Evolutionary conservation across 2,113 vertebrate genomes (phyloP).

Genomic region (Proteles cristata): DNA sequence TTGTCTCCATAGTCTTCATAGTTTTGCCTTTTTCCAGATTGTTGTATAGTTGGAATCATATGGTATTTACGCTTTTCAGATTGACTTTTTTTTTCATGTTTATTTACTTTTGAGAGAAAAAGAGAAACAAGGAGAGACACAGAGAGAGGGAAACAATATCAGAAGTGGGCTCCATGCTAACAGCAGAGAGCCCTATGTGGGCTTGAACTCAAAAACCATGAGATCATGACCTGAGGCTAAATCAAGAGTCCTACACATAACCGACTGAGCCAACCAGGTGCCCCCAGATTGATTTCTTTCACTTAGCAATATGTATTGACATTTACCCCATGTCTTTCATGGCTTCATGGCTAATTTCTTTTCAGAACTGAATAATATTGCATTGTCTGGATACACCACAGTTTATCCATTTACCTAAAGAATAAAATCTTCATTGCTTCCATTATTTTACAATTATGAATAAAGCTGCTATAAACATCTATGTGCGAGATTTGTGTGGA

Average conservation of each 20-base stretch:
- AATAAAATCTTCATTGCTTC: neutral
- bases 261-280: no score
- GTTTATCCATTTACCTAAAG: neutral
- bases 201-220: no score
- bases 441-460: neutral
- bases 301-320: neutral
- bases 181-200: no score
- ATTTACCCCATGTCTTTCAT: neutral
- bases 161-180: no score
- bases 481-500: neutral
- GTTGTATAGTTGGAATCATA: neutral
- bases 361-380: neutral
- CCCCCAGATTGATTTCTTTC: neutral
- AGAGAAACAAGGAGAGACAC: no score
- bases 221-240: no score
- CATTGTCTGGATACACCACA: neutral
- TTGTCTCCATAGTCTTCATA: neutral
- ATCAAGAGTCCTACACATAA: no score
- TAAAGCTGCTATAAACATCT: neutral
- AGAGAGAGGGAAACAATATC: no score
- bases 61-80: neutral
- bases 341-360: neutral
- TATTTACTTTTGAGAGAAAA: no score
- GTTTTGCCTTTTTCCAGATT: neutral
- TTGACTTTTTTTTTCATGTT: neutral